Conservation (phyloP, 1,140 invertebrate genomes). For the Lepidurus couesii region DNA sequence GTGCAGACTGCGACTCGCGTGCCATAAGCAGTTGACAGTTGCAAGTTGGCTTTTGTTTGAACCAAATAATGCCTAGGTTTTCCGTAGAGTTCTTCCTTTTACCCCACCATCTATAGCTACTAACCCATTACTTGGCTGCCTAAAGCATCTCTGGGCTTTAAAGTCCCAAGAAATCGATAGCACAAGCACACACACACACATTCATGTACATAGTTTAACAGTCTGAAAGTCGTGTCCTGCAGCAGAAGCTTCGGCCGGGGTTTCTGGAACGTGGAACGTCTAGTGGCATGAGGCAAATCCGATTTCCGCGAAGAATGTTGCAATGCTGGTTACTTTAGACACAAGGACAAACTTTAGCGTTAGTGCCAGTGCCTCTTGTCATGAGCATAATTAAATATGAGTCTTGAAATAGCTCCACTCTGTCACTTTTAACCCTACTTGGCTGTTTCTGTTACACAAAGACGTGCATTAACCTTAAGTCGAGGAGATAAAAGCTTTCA, state of each 20-base stretch:
- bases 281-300: neutral
- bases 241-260: neutral
- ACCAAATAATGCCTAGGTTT: neutral
- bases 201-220: neutral
- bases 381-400: slow-evolving; percentile 6
- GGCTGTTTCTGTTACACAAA: neutral
- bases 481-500: neutral
- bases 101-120: neutral
- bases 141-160: neutral
- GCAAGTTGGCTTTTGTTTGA: slow-evolving; percentile 12
- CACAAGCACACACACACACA: slow-evolving; percentile 9
- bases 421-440: neutral
- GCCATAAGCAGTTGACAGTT: slow-evolving; percentile 12
- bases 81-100: neutral
- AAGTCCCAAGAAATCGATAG: neutral
- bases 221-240: neutral
- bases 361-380: neutral
- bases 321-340: neutral
- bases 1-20: slow-evolving; percentile 11
- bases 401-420: neutral
- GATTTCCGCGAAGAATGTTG: slow-evolving; percentile 14
- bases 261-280: neutral
- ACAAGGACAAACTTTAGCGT: neutral
- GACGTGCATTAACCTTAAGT: slow-evolving; percentile 2
- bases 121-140: neutral